Percentiles rank a stretch among this genome's conserved stretches.
phyloP scores from a whole-genome alignment of 2,797 vertebrate genomes.

The Oceanodroma leucorhoa region DNA sequence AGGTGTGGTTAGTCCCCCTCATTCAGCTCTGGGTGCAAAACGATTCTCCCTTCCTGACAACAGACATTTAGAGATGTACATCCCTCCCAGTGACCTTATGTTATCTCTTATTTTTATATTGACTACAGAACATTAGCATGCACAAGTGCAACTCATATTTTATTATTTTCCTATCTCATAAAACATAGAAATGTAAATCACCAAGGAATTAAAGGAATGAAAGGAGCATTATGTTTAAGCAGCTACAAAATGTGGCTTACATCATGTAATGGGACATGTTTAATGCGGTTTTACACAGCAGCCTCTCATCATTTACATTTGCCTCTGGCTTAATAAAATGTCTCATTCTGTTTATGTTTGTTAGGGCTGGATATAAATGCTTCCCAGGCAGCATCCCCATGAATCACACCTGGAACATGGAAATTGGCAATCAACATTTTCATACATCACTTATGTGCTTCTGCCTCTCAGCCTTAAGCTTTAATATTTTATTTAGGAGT shows the following conservation, averaged over 20 bases:
- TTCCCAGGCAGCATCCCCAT: slow-evolving; percentile 6
- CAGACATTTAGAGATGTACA: neutral
- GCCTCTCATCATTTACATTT: slow-evolving; percentile 51
- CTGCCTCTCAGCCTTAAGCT: neutral
- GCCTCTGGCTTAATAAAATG: slow-evolving; percentile 28
- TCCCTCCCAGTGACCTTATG: neutral
- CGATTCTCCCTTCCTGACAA: neutral
- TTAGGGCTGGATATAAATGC: neutral
- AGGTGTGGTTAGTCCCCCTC: neutral
- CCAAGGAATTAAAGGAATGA: neutral
- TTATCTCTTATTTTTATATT: neutral
- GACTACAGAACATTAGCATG: neutral
- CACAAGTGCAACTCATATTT: neutral
- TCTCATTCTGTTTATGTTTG: neutral
- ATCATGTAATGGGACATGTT: neutral
- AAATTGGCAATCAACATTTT: neutral
- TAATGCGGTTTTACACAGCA: slow-evolving; percentile 32
- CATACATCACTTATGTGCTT: neutral
- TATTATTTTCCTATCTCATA: neutral
- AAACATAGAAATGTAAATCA: slow-evolving; percentile 3
- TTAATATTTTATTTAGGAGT: neutral
- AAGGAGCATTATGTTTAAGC: neutral
- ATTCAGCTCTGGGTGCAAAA: neutral
- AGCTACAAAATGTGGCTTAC: neutral
- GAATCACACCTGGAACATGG: neutral